Evolutionary conservation across 2,888 invertebrate genomes (phyloP).

Genomic region (Homarus gammarus): DNA sequence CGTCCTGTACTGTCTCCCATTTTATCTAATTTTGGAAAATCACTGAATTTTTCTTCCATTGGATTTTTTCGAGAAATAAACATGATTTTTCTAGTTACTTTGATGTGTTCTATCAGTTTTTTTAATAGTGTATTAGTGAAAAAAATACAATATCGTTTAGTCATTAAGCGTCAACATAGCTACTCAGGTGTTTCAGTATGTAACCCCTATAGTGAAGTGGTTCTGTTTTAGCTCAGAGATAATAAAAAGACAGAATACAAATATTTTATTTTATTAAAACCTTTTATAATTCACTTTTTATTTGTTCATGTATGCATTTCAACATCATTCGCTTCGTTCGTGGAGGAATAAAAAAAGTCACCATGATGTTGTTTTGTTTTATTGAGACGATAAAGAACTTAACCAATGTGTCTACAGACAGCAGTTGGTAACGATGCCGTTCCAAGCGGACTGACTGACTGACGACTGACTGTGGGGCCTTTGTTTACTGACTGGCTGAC

Average conservation of each 20-base stretch:
- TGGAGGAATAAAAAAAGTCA: constrained; percentile 17
- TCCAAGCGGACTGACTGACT: constrained; percentile 71
- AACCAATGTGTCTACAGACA: constrained; percentile 70
- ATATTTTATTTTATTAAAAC: background rate
- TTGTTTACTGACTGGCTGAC: constrained; percentile 52
- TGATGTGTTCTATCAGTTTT: too few species aligned
- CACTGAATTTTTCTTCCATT: too few species aligned
- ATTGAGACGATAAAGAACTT: constrained; percentile 71
- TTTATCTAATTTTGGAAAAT: too few species aligned
- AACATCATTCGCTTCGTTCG: background rate
- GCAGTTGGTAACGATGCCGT: constrained; percentile 57
- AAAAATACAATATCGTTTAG: too few species aligned
- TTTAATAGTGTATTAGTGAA: too few species aligned
- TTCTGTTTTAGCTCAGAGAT: constrained; percentile 1
- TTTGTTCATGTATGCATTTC: background rate
- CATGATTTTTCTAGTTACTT: too few species aligned
- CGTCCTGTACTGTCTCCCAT: too few species aligned
- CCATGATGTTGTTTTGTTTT: constrained; percentile 56
- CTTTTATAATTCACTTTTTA: background rate
- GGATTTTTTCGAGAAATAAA: too few species aligned
- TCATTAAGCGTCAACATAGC: too few species aligned
- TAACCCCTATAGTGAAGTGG: too few species aligned
- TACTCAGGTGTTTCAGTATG: too few species aligned
- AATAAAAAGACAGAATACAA: background rate
- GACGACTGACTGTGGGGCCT: constrained; percentile 64